Conservation (phyloP, 2,797 vertebrate genomes). For the Pangasius mekongensis region DNA sequence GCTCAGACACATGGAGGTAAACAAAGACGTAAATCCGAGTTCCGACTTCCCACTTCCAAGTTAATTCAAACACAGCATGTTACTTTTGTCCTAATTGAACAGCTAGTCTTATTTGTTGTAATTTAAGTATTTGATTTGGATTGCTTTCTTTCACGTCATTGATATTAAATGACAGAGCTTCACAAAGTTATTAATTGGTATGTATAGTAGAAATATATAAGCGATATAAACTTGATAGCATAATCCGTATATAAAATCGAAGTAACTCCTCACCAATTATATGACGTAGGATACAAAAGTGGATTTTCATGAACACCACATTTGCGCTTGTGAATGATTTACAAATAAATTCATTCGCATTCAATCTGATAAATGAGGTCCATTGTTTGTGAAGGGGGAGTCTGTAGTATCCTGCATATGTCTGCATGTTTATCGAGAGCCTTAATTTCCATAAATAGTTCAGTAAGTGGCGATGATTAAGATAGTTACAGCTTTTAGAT, state of each 20-base stretch:
- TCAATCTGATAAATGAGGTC: not conserved
- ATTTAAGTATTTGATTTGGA: not conserved
- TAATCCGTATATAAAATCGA: not conserved
- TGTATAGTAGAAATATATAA: not conserved
- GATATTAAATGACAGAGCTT: not conserved
- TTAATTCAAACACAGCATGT: not conserved
- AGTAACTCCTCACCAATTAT: not conserved
- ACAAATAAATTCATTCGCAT: not conserved
- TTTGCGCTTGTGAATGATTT: not conserved
- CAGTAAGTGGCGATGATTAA: not conserved
- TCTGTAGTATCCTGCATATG: not conserved
- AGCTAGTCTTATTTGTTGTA: not conserved
- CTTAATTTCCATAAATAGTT: not conserved
- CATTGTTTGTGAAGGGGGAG: constrained; percentile 6
- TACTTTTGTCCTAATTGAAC: not conserved
- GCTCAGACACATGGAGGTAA: not conserved
- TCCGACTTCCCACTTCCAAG: not conserved
- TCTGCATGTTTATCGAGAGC: not conserved
- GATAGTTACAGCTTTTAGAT: not conserved
- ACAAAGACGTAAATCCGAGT: not conserved
- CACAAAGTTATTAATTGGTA: too few relatives aligned
- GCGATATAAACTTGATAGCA: too few relatives aligned
- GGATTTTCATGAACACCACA: not conserved
- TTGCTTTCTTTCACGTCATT: not conserved
- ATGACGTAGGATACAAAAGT: not conserved